phyloP scores from a whole-genome alignment of 2,797 vertebrate species.

The Odontamblyopus lacepedii region DNA sequence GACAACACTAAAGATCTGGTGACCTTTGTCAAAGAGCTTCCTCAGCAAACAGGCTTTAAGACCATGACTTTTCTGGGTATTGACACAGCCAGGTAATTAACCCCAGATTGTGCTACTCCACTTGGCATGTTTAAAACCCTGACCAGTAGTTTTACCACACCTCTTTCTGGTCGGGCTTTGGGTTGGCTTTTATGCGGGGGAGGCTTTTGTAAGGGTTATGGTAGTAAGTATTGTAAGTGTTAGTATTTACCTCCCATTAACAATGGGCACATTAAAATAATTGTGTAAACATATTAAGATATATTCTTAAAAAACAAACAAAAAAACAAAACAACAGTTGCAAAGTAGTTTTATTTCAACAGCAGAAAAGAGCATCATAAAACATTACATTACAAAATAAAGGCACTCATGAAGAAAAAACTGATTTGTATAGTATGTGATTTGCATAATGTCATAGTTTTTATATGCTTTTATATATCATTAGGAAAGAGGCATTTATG shows the following conservation, averaged over 20 bases:
- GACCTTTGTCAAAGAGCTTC: conserved; percentile 74
- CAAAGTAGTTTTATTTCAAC: not conserved
- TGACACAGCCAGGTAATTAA: conserved; percentile 86
- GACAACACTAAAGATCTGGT: conserved; percentile 80
- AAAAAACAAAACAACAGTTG: not conserved
- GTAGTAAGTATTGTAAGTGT: not conserved
- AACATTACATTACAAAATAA: not conserved
- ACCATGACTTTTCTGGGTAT: conserved; percentile 93
- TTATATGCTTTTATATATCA: not conserved
- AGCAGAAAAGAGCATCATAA: not conserved
- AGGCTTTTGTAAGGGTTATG: not conserved
- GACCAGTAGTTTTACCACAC: not conserved
- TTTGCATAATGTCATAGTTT: not conserved
- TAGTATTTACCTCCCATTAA: not conserved
- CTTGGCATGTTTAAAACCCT: not conserved
- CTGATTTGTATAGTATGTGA: too few species aligned
- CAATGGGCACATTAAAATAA: not conserved
- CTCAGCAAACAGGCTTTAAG: conserved; percentile 82
- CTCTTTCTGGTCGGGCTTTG: conserved; percentile 8
- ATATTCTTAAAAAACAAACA: too few species aligned
- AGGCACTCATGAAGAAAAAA: not conserved
- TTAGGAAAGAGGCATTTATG: conserved; percentile 90
- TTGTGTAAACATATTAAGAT: not conserved
- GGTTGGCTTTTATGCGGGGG: not conserved
- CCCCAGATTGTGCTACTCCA: not conserved